Evolutionary conservation across 1,140 invertebrate species (phyloP), one percentile per base, ranked within the genome.

Genomic region (Gonioctena quinquepunctata): DNA sequence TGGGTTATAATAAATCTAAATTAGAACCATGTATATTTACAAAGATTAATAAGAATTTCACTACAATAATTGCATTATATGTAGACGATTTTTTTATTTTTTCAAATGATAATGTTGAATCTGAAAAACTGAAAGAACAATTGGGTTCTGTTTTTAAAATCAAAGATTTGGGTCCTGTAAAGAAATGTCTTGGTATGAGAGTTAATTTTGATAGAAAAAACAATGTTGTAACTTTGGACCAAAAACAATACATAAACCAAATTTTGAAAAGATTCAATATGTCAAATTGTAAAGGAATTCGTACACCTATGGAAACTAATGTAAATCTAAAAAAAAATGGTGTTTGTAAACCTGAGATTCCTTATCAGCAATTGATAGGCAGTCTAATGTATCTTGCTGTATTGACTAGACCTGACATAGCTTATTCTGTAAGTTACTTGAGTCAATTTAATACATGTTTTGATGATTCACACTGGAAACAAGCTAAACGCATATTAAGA

Each of bases 341-440:
- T 7, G 19, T 33, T 66, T 8, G 26, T 26, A 60, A 60, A 60
- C 2, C 5, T 23, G 22, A 26, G 11, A 8, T 27, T 26, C 26
- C 71, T 22, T 86, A 81, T 75, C 78, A 80, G 67, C 62, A 85
- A 56, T 70, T 81, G 6, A 78, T 86, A n/a, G 84, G 83, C 13
- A 72, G 73, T 56, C 70, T 87, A n/a, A 79, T 85, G 73, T 86
- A 86, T 75, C 63, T 85, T 2, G 77, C 81, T 2, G 77, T 82
- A 3, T 64, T 75, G 2, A 85, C 84, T 1, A 71, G 86, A 62
- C 84, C 85, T 28, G 85, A 87, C 74, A 83, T 87, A 25, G 68
- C 81, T 2, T 86, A 74, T 75, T 73, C 82, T 56, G 82, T 87
- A 16, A 81, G 69, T 64, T 66, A 72, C n/a, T 52, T 82, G 19